Conservation (phyloP, 2,797 vertebrate genomes). For the Spheniscus humboldti region DNA sequence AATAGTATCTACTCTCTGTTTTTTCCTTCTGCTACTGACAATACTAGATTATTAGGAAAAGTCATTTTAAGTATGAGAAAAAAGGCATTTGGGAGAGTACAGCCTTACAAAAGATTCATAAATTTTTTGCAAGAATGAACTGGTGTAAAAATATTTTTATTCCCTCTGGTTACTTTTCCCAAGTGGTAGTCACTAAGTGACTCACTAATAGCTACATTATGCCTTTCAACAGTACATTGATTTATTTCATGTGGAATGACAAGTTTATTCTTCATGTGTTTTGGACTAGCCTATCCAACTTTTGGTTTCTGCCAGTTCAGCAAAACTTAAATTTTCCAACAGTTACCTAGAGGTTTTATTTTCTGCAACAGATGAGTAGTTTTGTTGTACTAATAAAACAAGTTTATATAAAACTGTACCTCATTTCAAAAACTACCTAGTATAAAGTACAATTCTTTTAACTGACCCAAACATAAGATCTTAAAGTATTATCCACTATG, state of each 20-base stretch:
- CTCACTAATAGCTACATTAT: slow-evolving; percentile 25
- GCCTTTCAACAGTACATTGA: not conserved
- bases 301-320: not conserved
- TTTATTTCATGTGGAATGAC: not conserved
- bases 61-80: not conserved
- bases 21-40: not conserved
- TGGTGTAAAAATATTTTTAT: not conserved
- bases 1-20: not conserved
- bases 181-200: not conserved
- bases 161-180: not conserved
- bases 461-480: not conserved
- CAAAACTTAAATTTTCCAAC: not conserved
- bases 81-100: not conserved
- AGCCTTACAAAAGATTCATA: not conserved
- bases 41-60: not conserved
- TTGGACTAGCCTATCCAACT: not conserved
- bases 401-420: not conserved
- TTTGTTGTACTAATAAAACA: not conserved
- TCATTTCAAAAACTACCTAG: not conserved
- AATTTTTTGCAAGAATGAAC: not conserved
- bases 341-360: not conserved
- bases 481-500: not conserved
- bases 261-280: not conserved
- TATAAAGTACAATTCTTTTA: not conserved
- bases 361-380: not conserved